Base-by-base conservation (phyloP, 2,113 vertebrate genomes). In the Tretioscincus oriximinensis region DNA sequence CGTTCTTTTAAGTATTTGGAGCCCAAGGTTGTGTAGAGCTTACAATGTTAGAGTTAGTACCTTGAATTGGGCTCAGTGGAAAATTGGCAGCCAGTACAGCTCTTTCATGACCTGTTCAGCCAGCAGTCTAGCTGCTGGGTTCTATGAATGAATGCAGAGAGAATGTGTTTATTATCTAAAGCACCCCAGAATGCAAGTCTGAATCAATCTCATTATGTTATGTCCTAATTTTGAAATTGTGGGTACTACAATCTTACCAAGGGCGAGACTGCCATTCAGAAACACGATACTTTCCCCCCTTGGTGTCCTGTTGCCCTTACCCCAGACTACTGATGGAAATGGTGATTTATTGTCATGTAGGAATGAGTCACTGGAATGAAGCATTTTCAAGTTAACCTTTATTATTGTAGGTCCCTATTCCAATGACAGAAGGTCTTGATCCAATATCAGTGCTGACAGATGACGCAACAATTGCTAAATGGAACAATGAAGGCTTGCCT, bases 401-500 rank as follows among this genome's bases (percentile, higher is more conserved):
- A 71, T 78, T 89, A 63, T 81, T 73, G 67, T 84, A 96, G 95
- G 78, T 93, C 24, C 84, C 77, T 21, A 89, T 96, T 89, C 93
- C 94, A 75, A 94, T 94, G 95, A 94, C 88, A 7, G 92, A 94
- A 76, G 93, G 88, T 73, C 88, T 96, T 73, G 94, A 96, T 89
- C 93, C 94, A 29, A 91, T 96, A 45, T 88, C 81, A 10, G 91
- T 95, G 94, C 66, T 86, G 86, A 95, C 91, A 10, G 95, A 95
- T 80, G 93, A 93, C 61, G 94, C 95, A 64, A 94, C 89, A 31
- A 91, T 93, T 83, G 95, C 95, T 68, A 90, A 95, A 89, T 84
- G 96, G 95, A 96, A 96, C 90, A 97, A 94, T 31, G 94, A 95
- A 72, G 88, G 95, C 51, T 85, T 95, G 84, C 94, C 94, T 6